Evolutionary conservation across 2,797 vertebrate species (phyloP), one percentile per base, ranked within the genome.

Genomic region (Tragelaphus eurycerus): DNA sequence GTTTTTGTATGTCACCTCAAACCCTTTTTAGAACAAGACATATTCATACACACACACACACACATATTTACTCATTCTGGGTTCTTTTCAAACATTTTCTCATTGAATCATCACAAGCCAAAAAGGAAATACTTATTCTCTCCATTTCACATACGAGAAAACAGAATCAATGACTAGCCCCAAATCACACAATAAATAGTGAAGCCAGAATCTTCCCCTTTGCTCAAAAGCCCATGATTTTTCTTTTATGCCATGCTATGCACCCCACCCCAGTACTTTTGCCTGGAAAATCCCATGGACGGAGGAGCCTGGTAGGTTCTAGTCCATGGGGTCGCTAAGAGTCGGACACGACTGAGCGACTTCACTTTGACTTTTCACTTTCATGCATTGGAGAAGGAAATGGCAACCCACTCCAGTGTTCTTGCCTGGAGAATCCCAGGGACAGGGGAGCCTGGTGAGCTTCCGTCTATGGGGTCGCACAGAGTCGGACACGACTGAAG

Each of bases 71-170:
- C 23, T 74, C 19, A 50, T 92, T 93, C 48, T 88, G 16, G 7
- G 17, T 87, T 95, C 48, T 96, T 96, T 93, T 81, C 38, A 89
- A 92, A 79, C 7, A 60, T 76, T 85, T 87, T 90, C 25, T 95
- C 57, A 90, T 89, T 74, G 78, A 90, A 29, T 67, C 50, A 59
- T 48, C 19, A 83, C 14, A 92, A 85, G 16, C 15, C 50, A 93
- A 67, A 17, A 92, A 82, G 14, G 31, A 60, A 85, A 87, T n/a
- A 10, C 1, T 48, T 92, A 55, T 31, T 67, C 54, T 43, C 48
- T 23, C 38, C 43, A 93, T 62, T 94, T 90, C 64, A 85, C 46
- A 57, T n/a, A 38, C 52, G 17, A 74, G n/a, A 95, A 92, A 74
- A 92, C 50, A 60, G 7, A 97, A 94, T 86, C 25, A 86, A 67